Percentiles rank a stretch among this genome's conserved stretches.
Evolutionary conservation across 92 coral and sea anemone species (phyloP).

Genomic region (Phenganax stokvisi): DNA sequence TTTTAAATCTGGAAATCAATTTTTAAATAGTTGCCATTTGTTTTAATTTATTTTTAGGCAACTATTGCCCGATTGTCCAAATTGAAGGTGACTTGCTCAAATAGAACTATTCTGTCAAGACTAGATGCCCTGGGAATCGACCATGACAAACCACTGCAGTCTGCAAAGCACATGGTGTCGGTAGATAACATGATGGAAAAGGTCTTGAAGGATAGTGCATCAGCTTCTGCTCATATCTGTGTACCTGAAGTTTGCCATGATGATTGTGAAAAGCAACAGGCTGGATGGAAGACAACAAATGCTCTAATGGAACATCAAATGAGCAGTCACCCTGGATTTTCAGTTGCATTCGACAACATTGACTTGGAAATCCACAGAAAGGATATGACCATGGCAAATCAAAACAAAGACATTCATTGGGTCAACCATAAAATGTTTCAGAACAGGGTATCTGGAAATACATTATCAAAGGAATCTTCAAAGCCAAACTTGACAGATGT

Average conservation of each 20-base stretch:
- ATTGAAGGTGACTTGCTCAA: slow-evolving; percentile 47
- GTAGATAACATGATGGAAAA: neutral
- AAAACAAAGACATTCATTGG: slow-evolving; percentile 55
- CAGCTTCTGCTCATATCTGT: neutral
- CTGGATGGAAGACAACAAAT: neutral
- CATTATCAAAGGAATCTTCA: slow-evolving; percentile 22
- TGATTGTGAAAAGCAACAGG: neutral
- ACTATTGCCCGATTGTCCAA: slow-evolving; percentile 11
- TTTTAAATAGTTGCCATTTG: too few species aligned
- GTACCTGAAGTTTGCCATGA: neutral
- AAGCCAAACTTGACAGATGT: slow-evolving; percentile 8
- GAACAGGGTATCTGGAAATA: slow-evolving; percentile 49
- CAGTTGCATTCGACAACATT: slow-evolving; percentile 51
- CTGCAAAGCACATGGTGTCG: slow-evolving; percentile 37
- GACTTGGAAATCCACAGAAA: slow-evolving; percentile 36
- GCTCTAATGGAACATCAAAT: neutral
- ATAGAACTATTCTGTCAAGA: slow-evolving; percentile 1
- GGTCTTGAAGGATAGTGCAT: neutral
- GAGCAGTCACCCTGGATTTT: slow-evolving; percentile 40
- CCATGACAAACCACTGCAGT: slow-evolving; percentile 40
- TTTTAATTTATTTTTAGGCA: too few species aligned
- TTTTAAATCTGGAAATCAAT: too few species aligned
- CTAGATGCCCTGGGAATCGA: slow-evolving; percentile 49
- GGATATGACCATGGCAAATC: slow-evolving; percentile 48
- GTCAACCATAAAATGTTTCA: slow-evolving; percentile 43